phyloP scores from a whole-genome alignment of 2,113 vertebrate species.

The Tragelaphus imberbis region DNA sequence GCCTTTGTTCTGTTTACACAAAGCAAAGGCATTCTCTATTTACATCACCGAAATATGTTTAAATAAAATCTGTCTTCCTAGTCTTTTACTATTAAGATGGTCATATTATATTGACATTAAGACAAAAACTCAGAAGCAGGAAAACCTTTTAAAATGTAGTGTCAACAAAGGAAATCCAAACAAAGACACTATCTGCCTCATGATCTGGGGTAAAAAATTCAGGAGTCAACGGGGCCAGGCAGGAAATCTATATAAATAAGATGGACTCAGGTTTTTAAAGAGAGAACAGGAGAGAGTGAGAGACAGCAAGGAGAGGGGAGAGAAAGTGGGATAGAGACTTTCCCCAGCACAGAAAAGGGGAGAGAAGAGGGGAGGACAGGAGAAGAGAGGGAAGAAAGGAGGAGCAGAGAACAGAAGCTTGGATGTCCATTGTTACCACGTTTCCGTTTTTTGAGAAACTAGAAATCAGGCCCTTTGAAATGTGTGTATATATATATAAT shows the following conservation, averaged over 20 bases:
- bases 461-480: not conserved
- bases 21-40: not conserved
- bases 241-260: conserved; percentile 44
- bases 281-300: not conserved
- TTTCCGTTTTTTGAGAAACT: not conserved
- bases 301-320: not conserved
- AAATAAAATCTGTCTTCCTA: not conserved
- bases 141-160: conserved; percentile 46
- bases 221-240: not conserved
- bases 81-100: not conserved
- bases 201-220: not conserved
- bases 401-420: not conserved
- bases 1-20: not conserved
- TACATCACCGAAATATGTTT: not conserved
- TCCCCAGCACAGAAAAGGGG: not conserved
- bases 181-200: conserved; percentile 16
- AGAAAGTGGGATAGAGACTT: not conserved
- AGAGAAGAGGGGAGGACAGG: not conserved
- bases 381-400: not conserved
- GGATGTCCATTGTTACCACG: not conserved
- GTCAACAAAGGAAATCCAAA: conserved; percentile 63
- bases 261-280: not conserved
- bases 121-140: conserved; percentile 42
- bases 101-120: not conserved
- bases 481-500: not conserved